Base-by-base conservation (phyloP, 2,888 invertebrate species). In the Halictus quadricinctus region DNA sequence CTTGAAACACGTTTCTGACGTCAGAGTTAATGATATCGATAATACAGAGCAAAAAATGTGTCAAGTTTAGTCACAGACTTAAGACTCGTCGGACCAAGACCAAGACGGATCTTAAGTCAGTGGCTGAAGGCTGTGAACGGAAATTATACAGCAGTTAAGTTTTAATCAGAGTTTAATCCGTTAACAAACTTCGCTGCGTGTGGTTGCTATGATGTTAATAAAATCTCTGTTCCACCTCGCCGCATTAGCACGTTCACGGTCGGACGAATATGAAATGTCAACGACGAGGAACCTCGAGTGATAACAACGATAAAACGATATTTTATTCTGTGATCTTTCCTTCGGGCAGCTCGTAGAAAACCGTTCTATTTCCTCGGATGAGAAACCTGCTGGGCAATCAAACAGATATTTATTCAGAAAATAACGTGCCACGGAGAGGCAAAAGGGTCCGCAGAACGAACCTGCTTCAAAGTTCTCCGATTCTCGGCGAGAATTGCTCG, bases 101-200 rank as follows among this genome's bases (percentile, higher is more conserved):
- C 36, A 36, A 36, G 36, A 36, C 36, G 3, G 36, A 36, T 36
- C 36, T 36, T 36, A 36, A 36, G 36, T 36, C 36, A 36, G 1
- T 36, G 36, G 36, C 36, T 36, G 36, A 36, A 36, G 36, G 36
- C 36, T 36, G 36, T 36, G 36, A 36, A 36, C 36, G 36, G 36
- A 36, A 36, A 36, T 36, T 36, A 36, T 36, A 36, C 36, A 36
- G 36, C 25, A 29, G 60, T 0, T 21, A 15, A 29, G 36, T 66
- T 66, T 66, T 36, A 66, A 66, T 66, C 66, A 66, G 18, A 4
- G 36, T 66, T 36, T 66, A 69, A 69, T 69, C 36, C 66, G 36
- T 36, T 21, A 5, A 21, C 18, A 36, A 41, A 69, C 21, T 69
- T 41, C 15, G 36, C 10, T 69, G 29, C 18, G 18, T 8, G 18